Percentiles rank a stretch among this genome's conserved stretches.
phyloP scores from a whole-genome alignment of 2,113 vertebrate species.

The Myotis yumanensis region DNA sequence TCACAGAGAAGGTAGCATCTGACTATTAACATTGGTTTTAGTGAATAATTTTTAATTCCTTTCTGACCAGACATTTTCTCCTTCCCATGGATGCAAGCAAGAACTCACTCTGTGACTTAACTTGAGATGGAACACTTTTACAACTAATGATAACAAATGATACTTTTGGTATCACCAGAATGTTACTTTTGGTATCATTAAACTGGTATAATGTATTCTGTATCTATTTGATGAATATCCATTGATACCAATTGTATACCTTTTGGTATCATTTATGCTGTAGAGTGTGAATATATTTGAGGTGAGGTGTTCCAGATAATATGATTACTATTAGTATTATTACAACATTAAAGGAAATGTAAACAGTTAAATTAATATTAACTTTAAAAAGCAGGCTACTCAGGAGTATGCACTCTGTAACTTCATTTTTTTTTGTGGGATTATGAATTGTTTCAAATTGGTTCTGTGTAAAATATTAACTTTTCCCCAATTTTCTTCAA shows the following conservation, averaged over 20 bases:
- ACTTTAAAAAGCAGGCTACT: neutral
- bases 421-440: neutral
- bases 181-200: neutral
- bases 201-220: neutral
- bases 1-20: neutral
- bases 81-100: neutral
- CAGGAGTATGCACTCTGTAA: neutral
- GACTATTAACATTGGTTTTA: neutral
- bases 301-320: neutral
- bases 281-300: neutral
- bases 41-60: neutral
- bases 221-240: neutral
- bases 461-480: conserved; percentile 10
- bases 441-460: conserved; percentile 16
- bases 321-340: neutral
- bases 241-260: neutral
- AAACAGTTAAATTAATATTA: neutral
- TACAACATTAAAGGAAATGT: neutral
- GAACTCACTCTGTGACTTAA: neutral
- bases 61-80: neutral
- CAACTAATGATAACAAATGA: neutral
- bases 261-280: neutral
- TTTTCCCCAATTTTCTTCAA: neutral
- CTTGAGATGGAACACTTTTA: neutral
- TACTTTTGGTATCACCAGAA: neutral